A percentile compares a stretch with the other conserved stretches of the same genome.
Conservation (phyloP, 2,888 invertebrate genomes). For the Beris morrisii region DNA sequence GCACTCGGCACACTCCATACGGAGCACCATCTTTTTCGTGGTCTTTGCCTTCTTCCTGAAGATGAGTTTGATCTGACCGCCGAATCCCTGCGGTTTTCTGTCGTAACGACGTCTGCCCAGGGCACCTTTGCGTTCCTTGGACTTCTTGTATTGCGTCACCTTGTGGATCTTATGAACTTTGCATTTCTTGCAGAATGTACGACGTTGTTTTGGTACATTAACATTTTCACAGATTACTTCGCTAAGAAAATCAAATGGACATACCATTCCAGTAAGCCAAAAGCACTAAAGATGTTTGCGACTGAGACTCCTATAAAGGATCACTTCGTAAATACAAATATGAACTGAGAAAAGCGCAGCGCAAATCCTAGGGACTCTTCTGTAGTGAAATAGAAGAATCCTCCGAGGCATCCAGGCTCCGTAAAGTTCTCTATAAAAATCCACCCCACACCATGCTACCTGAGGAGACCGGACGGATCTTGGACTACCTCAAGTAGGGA, state of each 20-base stretch:
- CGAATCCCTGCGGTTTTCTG: constrained; percentile 98
- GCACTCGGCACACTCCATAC: constrained; percentile 99
- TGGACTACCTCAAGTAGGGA: no score
- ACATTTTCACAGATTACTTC: constrained; percentile 52
- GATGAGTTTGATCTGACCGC: constrained; percentile 99
- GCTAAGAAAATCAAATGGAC: constrained; percentile 32
- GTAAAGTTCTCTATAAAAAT: no score
- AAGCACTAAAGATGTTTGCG: no score
- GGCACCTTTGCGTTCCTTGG: constrained; percentile 95
- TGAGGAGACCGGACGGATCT: no score
- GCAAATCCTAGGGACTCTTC: no score
- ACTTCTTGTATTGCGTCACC: constrained; percentile 99
- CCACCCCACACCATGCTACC: no score
- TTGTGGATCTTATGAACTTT: constrained; percentile 98
- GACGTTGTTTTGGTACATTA: constrained; percentile 98
- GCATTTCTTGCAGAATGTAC: constrained; percentile 99
- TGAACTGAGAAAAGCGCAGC: no score
- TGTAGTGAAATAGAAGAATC: no score
- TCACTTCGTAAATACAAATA: no score
- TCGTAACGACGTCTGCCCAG: constrained; percentile 99
- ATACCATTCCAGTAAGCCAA: no score
- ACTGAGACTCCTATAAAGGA: no score
- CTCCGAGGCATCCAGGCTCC: no score
- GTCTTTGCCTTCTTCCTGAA: constrained; percentile 99
- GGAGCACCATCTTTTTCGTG: constrained; percentile 99